Conservation (phyloP, 1,140 invertebrate genomes). For the Drosophila funebris region DNA sequence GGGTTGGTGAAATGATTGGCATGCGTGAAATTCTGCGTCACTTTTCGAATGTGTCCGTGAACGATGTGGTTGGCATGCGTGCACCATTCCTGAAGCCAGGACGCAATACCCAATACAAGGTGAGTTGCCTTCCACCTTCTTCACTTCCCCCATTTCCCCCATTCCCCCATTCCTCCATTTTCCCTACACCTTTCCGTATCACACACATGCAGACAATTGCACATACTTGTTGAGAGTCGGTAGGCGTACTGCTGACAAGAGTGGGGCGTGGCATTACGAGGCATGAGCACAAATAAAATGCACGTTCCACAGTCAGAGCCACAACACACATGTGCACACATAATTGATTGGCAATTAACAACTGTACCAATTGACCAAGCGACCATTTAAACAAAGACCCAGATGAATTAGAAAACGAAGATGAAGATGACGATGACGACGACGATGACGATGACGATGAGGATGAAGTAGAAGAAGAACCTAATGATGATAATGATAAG, state of each 20-base stretch:
- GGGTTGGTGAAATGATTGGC: constrained; percentile 96
- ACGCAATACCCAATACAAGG: constrained; percentile 95
- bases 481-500: too few species aligned
- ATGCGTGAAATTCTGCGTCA: constrained; percentile 94
- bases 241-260: constrained; percentile 8
- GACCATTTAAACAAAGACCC: not conserved
- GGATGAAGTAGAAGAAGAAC: not conserved
- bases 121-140: constrained; percentile 72
- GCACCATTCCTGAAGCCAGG: constrained; percentile 96
- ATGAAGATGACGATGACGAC: too few species aligned
- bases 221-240: not conserved
- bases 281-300: not conserved
- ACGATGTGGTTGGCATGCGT: constrained; percentile 93
- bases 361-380: not conserved
- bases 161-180: not conserved
- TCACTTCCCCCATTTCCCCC: not conserved
- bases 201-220: not conserved
- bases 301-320: not conserved
- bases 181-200: not conserved
- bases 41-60: constrained; percentile 92
- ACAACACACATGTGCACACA: not conserved
- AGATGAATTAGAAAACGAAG: not conserved
- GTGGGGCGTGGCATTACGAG: not conserved
- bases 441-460: not conserved
- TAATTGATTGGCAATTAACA: constrained; percentile 48